These are phyloP conservation scores for Drosophila repleta DNA, from an alignment of 1,140 invertebrate species.

Conservation along the genomic window DNA sequence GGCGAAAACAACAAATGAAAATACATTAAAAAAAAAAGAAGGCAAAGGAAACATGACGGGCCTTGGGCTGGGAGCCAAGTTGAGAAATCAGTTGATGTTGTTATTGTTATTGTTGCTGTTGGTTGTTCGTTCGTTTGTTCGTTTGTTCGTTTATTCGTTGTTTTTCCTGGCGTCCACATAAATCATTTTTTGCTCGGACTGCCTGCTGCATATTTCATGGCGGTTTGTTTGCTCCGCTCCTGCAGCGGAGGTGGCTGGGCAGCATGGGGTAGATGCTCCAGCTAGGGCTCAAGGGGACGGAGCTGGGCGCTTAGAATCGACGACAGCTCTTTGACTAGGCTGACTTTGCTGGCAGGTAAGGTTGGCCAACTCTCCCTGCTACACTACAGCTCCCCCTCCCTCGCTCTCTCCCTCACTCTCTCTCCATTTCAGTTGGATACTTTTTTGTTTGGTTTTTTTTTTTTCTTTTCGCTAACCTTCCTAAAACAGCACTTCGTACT, in stretches of 20 bases:
- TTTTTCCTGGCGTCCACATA: constrained; percentile 70
- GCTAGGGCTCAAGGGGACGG: neutral
- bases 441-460: constrained; percentile 19
- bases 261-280: constrained; percentile 2
- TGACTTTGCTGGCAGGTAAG: constrained; percentile 69
- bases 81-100: constrained; percentile 78
- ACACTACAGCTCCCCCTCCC: constrained; percentile 19
- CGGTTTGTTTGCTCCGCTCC: constrained; percentile 47
- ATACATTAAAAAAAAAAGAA: neutral
- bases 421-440: constrained; percentile 38
- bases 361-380: constrained; percentile 52
- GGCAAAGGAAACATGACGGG: neutral
- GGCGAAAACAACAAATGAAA: constrained; percentile 34
- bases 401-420: neutral
- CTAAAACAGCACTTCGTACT: constrained; percentile 35
- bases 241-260: neutral
- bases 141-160: constrained; percentile 38
- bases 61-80: constrained; percentile 56
- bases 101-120: constrained; percentile 57
- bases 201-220: constrained; percentile 77
- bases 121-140: constrained; percentile 51
- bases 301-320: constrained; percentile 68
- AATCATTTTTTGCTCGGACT: constrained; percentile 71
- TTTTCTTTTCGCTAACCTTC: constrained; percentile 53
- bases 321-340: constrained; percentile 81